A percentile compares a stretch with the other conserved stretches of the same genome.
Evolutionary conservation across 2,113 vertebrate species (phyloP).

Genomic region (Malurus elegans): DNA sequence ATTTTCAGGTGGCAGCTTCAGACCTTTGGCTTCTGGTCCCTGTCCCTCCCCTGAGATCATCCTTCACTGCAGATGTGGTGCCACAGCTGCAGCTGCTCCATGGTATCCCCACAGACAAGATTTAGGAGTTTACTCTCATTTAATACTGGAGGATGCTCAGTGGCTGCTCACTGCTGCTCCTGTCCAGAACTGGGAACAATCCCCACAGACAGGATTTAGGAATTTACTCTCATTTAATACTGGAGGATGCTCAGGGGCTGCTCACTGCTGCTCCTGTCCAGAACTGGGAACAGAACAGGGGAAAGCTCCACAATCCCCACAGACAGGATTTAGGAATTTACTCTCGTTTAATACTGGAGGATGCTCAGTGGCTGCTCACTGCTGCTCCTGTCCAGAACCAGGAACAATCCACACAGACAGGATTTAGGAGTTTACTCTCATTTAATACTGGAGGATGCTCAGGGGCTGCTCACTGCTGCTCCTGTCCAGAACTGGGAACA

Average conservation of each 20-base stretch:
- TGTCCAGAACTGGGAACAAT: too few relatives aligned
- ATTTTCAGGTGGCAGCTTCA: neutral
- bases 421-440: neutral
- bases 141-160: neutral
- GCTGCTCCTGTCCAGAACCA: too few relatives aligned
- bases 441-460: neutral
- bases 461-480: neutral
- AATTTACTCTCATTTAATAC: neutral
- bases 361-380: too few relatives aligned
- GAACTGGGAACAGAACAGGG: neutral
- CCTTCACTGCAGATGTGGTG: neutral
- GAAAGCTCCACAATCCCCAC: neutral
- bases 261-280: neutral
- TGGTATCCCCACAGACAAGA: neutral
- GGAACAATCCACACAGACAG: neutral
- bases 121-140: neutral
- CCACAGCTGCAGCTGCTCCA: neutral
- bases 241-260: neutral
- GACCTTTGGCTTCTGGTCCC: neutral
- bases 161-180: neutral
- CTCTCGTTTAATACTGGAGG: too few relatives aligned
- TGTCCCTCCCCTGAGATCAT: neutral
- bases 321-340: too few relatives aligned
- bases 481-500: neutral
- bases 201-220: neutral